Evolutionary conservation across 2,888 invertebrate genomes (phyloP), one percentile per base, ranked within the genome.

Genomic region (Cryptus viduatorius): DNA sequence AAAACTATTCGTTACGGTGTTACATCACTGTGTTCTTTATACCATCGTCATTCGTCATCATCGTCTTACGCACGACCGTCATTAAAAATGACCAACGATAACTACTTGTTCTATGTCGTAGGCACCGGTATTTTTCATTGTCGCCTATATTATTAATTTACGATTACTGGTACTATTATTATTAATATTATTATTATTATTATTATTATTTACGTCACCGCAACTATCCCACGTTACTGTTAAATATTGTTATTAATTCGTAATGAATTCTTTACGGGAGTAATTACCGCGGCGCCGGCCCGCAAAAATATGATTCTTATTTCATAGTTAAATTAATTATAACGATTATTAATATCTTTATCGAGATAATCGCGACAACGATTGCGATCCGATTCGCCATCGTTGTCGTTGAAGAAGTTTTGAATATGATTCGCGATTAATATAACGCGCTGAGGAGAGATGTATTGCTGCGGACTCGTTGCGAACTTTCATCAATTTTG

Each of bases 1-100:
- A 56, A 56, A 91, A 89, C 79, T 85, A 85, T 90, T 89, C 86
- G 84, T 84, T 86, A 87, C 87, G 82, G 88, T 87, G 56, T 86
- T 81, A 84, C 79, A 79, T 86, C 88, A 87, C 78, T 89, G 86
- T 90, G 89, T 75, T 82, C 77, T 56, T 56, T 84, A 78, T 73
- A 75, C 84, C 75, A 88, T 88, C 83, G 82, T 86, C 83, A 82
- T 85, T 67, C 83, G 88, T 84, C 82, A 86, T 86, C 80, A 78
- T 86, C 84, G 82, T 86, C 82, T 77, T 84, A 82, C 77, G 78
- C 56, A 77, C 78, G 67, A 79, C 75, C 48, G 76, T 82, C 72
- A 73, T 84, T 48, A 71, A 29, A 81, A 59, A 46, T 71, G 76
- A 83, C 73, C 67, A 84, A 75, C 84, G 84, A 71, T 77, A 56